A percentile compares a stretch with the other conserved stretches of the same genome.
Evolutionary conservation across 2,888 invertebrate genomes (phyloP).

Genomic region (Selenia dentaria): DNA sequence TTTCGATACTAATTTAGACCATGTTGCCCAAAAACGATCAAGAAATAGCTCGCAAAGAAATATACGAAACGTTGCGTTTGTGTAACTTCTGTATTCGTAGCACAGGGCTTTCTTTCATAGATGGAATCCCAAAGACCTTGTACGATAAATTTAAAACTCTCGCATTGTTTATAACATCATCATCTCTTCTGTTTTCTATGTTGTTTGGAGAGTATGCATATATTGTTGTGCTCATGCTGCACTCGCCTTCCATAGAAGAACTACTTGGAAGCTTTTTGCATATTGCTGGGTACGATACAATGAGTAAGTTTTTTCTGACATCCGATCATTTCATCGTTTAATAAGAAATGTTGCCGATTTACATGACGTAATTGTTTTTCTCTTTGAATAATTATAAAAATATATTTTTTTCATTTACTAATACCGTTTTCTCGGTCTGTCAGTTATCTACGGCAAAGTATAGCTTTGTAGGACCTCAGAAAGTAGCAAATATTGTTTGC

Average conservation of each 20-base stretch:
- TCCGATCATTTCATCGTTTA: too few relatives aligned
- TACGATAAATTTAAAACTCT: constrained; percentile 36
- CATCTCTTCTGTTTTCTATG: constrained; percentile 47
- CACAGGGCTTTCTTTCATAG: constrained; percentile 57
- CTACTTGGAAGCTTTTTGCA: constrained; percentile 60
- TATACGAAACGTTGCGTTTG: constrained; percentile 48
- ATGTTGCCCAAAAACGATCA: constrained; percentile 18
- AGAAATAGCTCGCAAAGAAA: constrained; percentile 45
- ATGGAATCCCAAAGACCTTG: constrained; percentile 40
- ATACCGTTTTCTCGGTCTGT: too few relatives aligned
- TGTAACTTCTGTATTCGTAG: constrained; percentile 55
- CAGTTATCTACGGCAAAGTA: too few relatives aligned
- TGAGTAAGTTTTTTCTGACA: constrained; percentile 54
- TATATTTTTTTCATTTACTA: too few relatives aligned
- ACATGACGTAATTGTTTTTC: too few relatives aligned
- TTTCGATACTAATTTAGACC: too few relatives aligned
- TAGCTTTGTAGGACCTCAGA: too few relatives aligned
- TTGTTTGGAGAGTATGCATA: constrained; percentile 53
- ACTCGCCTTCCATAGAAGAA: constrained; percentile 53
- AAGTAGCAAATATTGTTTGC: too few relatives aligned
- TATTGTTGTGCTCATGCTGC: constrained; percentile 46
- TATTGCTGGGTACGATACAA: constrained; percentile 62
- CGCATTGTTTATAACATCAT: constrained; percentile 41
- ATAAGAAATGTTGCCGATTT: too few relatives aligned
- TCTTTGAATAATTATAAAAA: too few relatives aligned